Conservation (phyloP, 2,888 invertebrate genomes). For the Amphipoea lucens region DNA sequence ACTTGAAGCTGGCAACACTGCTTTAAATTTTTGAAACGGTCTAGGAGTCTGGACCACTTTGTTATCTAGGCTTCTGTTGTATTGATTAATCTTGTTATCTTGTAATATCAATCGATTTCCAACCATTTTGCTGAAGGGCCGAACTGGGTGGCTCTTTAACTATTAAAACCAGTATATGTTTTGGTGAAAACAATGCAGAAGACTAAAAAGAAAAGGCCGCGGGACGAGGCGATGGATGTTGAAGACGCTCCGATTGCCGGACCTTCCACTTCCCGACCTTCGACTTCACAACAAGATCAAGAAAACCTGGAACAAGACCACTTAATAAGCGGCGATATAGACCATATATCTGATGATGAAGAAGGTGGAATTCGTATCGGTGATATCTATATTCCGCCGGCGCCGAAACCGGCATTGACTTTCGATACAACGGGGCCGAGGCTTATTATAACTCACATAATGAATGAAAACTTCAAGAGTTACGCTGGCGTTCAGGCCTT, state of each 20-base stretch:
- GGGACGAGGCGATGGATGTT: slow-evolving; percentile 84
- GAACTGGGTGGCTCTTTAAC: neutral
- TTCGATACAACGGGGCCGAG: slow-evolving; percentile 94
- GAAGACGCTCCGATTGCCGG: slow-evolving; percentile 73
- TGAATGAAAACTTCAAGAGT: slow-evolving; percentile 98
- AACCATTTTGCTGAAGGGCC: neutral
- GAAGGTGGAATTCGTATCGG: slow-evolving; percentile 94
- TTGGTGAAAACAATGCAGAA: slow-evolving; percentile 75
- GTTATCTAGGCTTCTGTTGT: neutral
- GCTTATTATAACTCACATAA: slow-evolving; percentile 97
- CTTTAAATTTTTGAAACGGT: neutral
- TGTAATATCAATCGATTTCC: neutral
- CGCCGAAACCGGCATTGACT: slow-evolving; percentile 92
- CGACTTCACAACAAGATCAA: slow-evolving; percentile 64
- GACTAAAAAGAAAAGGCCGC: slow-evolving; percentile 75
- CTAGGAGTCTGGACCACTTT: neutral
- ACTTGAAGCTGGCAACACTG: neutral
- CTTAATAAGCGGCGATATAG: slow-evolving; percentile 76
- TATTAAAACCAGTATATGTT: neutral
- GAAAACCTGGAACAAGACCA: slow-evolving; percentile 7
- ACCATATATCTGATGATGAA: slow-evolving; percentile 89
- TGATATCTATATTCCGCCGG: slow-evolving; percentile 96
- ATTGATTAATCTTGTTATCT: neutral
- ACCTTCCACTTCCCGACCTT: slow-evolving; percentile 55
- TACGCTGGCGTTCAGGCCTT: slow-evolving; percentile 95